phyloP scores from a whole-genome alignment of 2,888 invertebrate species.

The Idaea straminata region DNA sequence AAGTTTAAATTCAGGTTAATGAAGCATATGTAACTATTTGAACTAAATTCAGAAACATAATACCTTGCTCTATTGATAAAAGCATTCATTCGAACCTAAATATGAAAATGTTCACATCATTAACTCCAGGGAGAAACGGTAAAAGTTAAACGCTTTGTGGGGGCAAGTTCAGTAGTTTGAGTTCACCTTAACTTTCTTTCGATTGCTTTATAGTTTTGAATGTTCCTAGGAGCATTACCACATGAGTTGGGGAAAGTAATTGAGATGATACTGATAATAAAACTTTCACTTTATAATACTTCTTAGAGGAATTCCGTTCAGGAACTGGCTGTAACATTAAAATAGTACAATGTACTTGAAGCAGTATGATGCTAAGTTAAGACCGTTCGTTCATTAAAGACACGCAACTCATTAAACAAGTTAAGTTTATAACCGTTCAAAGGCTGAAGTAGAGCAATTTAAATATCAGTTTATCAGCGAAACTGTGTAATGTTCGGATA shows the following conservation, averaged over 20 bases:
- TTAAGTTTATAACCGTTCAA: constrained; percentile 24
- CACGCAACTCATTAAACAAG: constrained; percentile 20
- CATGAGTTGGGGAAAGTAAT: constrained; percentile 10
- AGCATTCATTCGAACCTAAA: constrained; percentile 26
- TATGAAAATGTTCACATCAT: constrained; percentile 33
- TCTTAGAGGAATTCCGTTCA: not conserved
- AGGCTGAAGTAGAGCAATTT: constrained; percentile 21
- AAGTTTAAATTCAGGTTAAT: constrained; percentile 1
- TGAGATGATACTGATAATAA: not conserved
- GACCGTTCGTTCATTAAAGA: constrained; percentile 11
- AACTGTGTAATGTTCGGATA: not conserved
- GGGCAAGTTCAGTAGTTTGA: constrained; percentile 33
- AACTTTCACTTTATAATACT: not conserved
- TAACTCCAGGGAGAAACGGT: constrained; percentile 32
- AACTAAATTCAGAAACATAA: not conserved
- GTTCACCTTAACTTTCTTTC: constrained; percentile 44
- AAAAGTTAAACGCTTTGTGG: constrained; percentile 37
- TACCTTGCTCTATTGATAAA: constrained; percentile 18
- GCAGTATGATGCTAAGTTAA: constrained; percentile 7
- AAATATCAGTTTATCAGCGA: constrained; percentile 24
- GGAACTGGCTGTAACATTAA: not conserved
- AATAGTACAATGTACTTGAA: not conserved
- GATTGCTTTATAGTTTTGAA: constrained; percentile 40
- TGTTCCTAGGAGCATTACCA: constrained; percentile 30
- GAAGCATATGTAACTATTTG: not conserved